A percentile compares a stretch with the other conserved stretches of the same genome.
Evolutionary conservation across 64 coral and sea anemone genomes (phyloP).

Genomic region (Montipora sp.): DNA sequence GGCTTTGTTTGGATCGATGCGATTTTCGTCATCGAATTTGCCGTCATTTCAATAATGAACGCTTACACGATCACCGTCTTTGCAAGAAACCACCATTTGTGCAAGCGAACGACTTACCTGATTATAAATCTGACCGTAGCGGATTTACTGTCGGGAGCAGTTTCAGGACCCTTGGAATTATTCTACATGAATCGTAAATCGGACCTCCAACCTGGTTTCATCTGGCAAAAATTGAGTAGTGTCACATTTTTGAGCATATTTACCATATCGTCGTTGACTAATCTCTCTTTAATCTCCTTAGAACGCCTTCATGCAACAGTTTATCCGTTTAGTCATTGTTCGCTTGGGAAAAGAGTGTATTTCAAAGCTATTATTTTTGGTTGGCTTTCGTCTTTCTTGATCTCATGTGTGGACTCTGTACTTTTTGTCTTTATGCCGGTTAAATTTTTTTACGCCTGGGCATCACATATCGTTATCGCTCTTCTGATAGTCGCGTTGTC

Average conservation of each 20-base stretch:
- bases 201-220: background rate
- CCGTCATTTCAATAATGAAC: background rate
- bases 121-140: background rate
- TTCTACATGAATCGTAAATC: too few relatives aligned
- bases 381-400: background rate
- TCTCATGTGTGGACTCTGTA: background rate
- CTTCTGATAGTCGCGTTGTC: background rate
- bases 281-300: constrained; percentile 3
- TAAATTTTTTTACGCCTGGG: background rate
- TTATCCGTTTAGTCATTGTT: constrained; percentile 23
- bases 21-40: background rate
- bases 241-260: background rate
- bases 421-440: background rate
- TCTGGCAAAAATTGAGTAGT: background rate
- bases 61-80: background rate
- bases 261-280: background rate
- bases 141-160: background rate
- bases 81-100: background rate
- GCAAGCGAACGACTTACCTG: background rate
- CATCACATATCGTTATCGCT: background rate
- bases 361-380: background rate
- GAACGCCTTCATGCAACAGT: constrained; percentile 11
- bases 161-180: background rate
- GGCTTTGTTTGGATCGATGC: too few relatives aligned
- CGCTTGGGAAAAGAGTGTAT: background rate